These are phyloP conservation scores for Ptyas mucosa DNA, from an alignment of 2,113 vertebrate species.

Conservation along the genomic window DNA sequence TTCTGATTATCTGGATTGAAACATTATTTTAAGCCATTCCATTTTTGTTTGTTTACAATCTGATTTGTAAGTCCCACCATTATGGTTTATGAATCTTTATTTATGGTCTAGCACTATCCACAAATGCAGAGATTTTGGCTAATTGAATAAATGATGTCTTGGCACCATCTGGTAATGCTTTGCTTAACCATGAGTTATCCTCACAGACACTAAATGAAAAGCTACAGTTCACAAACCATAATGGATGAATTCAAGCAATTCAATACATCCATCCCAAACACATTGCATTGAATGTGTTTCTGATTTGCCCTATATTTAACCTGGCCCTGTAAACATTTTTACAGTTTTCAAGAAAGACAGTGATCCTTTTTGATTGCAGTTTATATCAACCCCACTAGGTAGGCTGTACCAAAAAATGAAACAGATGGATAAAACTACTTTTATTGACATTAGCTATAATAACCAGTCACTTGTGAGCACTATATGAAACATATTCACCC, in stretches of 20 bases:
- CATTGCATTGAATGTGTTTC: not conserved
- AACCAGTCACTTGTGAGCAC: not conserved
- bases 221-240: not conserved
- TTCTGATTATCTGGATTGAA: not conserved
- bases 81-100: not conserved
- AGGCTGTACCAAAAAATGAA: not conserved
- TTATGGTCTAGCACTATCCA: not conserved
- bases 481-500: not conserved
- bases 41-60: not conserved
- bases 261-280: not conserved
- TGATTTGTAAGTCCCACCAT: not conserved
- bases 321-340: not conserved
- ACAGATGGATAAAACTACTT: not conserved
- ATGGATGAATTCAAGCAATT: not conserved
- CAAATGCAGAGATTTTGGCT: not conserved
- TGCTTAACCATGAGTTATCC: not conserved
- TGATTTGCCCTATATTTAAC: not conserved
- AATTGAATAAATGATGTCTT: not conserved
- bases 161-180: not conserved
- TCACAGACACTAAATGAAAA: not conserved
- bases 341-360: not conserved
- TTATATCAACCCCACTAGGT: not conserved
- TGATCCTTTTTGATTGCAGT: not conserved
- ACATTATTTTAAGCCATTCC: not conserved
- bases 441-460: not conserved